Percentiles rank a stretch among this genome's conserved stretches.
phyloP scores from a whole-genome alignment of 2,797 vertebrate genomes.

The Oceanodroma leucorhoa region DNA sequence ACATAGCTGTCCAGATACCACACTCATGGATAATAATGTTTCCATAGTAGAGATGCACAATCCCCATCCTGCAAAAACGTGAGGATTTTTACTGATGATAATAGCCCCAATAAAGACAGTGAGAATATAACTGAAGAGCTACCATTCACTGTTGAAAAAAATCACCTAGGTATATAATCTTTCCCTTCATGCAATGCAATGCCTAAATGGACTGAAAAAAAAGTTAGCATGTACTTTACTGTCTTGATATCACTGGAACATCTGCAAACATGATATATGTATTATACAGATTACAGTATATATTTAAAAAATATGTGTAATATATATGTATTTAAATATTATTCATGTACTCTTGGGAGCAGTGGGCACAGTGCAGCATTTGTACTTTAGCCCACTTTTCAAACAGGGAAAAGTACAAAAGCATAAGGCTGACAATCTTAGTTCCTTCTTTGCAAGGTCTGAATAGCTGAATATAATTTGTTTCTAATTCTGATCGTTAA shows the following conservation, averaged over 20 bases:
- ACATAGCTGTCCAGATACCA: background rate
- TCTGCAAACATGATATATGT: background rate
- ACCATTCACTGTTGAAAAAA: background rate
- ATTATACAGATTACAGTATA: background rate
- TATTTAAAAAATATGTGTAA: background rate
- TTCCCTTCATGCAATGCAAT: background rate
- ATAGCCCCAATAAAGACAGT: background rate
- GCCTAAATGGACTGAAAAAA: background rate
- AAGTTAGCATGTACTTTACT: background rate
- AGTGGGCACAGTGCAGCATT: background rate
- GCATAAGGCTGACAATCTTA: background rate
- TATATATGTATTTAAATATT: background rate
- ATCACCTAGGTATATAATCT: background rate
- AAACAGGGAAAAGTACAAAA: background rate
- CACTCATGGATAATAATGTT: background rate
- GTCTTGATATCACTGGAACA: background rate
- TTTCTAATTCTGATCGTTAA: slow-evolving; percentile 19
- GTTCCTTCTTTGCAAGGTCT: background rate
- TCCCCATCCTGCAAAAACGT: background rate
- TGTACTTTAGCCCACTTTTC: background rate
- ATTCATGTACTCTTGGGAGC: background rate
- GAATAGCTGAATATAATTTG: background rate
- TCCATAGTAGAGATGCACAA: background rate
- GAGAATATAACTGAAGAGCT: background rate
- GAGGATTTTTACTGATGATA: background rate